These are phyloP conservation scores for Heliothis virescens DNA, from an alignment of 1,140 invertebrate species.

Conservation along the genomic window DNA sequence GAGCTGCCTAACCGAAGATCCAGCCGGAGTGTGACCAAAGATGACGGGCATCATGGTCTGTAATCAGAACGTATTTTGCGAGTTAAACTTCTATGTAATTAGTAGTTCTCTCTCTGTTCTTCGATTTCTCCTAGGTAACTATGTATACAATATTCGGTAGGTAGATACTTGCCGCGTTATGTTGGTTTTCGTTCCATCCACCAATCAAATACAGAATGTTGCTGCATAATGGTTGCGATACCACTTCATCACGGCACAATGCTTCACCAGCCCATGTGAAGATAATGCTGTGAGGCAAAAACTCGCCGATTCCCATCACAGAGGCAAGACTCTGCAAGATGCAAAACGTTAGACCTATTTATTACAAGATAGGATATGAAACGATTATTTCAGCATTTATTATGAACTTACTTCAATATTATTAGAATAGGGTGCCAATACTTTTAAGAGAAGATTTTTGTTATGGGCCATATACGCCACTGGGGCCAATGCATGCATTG, in stretches of 20 bases:
- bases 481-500: conserved; percentile 89
- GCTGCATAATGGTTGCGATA: conserved; percentile 86
- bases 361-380: too few species aligned
- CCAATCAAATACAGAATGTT: conserved; percentile 87
- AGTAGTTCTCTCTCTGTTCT: too few species aligned
- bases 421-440: conserved; percentile 61
- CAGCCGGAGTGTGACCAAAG: conserved; percentile 93
- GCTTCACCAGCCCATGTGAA: conserved; percentile 83
- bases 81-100: too few species aligned
- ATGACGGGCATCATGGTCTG: conserved; percentile 87
- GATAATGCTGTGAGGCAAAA: conserved; percentile 86
- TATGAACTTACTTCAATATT: conserved; percentile 72
- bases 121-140: too few species aligned
- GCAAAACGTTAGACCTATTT: neutral
- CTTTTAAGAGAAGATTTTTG: conserved; percentile 66
- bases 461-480: conserved; percentile 80
- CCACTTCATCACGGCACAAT: conserved; percentile 85
- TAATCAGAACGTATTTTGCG: neutral
- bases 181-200: conserved; percentile 86
- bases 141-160: too few species aligned
- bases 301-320: conserved; percentile 85
- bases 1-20: conserved; percentile 92
- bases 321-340: conserved; percentile 67
- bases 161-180: conserved; percentile 81
- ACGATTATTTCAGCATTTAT: neutral